These are phyloP conservation scores for Dicrostonyx torquatus DNA, from an alignment of 2,797 vertebrate genomes.

Conservation along the genomic window DNA sequence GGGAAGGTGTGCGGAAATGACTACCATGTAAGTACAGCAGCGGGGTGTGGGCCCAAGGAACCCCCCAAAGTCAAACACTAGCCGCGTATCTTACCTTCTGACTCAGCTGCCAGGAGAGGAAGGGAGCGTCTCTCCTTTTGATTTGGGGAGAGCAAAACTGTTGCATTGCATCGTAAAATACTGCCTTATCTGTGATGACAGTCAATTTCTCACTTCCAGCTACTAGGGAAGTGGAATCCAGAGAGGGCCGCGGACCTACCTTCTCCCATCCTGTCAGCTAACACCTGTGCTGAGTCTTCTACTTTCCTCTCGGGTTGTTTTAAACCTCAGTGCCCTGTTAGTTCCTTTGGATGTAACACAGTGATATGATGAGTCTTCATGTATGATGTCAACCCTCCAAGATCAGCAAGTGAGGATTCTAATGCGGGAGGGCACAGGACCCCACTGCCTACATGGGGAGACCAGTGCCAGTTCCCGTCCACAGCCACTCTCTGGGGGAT, in stretches of 20 bases:
- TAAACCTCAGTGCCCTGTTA: background rate
- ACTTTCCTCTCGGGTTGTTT: background rate
- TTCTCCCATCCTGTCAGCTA: background rate
- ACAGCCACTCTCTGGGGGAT: too few species aligned
- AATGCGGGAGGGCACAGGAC: fast-evolving
- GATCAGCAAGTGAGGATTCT: fast-evolving
- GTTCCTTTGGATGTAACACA: background rate
- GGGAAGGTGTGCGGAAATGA: slow-evolving; percentile 40
- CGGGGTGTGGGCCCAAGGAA: background rate
- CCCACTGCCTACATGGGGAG: fast-evolving
- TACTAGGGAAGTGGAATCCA: background rate
- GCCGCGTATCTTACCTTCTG: background rate
- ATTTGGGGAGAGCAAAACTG: background rate
- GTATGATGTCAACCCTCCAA: background rate
- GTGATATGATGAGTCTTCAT: background rate
- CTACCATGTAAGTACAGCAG: background rate
- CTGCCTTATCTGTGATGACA: background rate
- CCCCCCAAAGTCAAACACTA: background rate
- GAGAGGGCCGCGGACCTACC: fast-evolving
- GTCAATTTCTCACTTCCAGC: background rate
- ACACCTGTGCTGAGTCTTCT: background rate
- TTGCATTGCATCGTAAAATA: background rate
- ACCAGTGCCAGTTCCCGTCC: fast-evolving
- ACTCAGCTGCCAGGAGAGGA: background rate
- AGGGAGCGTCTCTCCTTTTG: background rate